A percentile compares a stretch with the other conserved stretches of the same genome.
phyloP scores from a whole-genome alignment of 2,888 invertebrate genomes.

The Drosophila hawaiiensis region DNA sequence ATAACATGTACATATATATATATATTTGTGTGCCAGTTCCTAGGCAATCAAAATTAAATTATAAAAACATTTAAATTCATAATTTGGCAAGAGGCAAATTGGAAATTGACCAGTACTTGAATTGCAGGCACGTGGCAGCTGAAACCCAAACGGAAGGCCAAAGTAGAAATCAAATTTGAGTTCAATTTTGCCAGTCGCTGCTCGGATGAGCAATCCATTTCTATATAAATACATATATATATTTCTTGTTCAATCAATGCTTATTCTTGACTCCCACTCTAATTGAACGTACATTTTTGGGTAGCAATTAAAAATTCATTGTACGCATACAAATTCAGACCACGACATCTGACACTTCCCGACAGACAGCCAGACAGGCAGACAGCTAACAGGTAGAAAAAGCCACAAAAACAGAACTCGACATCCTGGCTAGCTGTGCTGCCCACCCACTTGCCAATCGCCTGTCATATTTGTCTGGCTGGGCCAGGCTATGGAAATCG shows the following conservation, averaged over 20 bases:
- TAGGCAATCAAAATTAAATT: constrained; percentile 67
- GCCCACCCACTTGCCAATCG: constrained; percentile 15
- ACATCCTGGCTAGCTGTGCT: constrained; percentile 23
- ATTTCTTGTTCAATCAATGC: constrained; percentile 1
- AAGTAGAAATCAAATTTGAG: constrained; percentile 7
- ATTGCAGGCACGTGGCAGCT: constrained; percentile 36
- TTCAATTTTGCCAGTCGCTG: neutral
- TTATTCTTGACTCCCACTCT: constrained; percentile 10
- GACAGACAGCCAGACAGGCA: constrained; percentile 18
- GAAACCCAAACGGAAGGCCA: constrained; percentile 7
- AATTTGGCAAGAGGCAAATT: constrained; percentile 40
- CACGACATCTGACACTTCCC: constrained; percentile 33
- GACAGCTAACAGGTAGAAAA: constrained; percentile 2
- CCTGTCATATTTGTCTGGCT: constrained; percentile 21
- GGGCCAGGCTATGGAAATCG: constrained; percentile 19
- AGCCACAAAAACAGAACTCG: neutral
- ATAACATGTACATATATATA: constrained; percentile 23
- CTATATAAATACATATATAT: neutral
- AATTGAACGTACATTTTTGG: constrained; percentile 9
- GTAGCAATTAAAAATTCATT: constrained; percentile 46
- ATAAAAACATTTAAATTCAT: constrained; percentile 61
- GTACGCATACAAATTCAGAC: constrained; percentile 13
- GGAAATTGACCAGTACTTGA: constrained; percentile 37
- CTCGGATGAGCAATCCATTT: neutral
- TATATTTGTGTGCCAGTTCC: neutral